Conservation (phyloP, 1,140 invertebrate genomes). For the Pseudobourletiella spinata region DNA sequence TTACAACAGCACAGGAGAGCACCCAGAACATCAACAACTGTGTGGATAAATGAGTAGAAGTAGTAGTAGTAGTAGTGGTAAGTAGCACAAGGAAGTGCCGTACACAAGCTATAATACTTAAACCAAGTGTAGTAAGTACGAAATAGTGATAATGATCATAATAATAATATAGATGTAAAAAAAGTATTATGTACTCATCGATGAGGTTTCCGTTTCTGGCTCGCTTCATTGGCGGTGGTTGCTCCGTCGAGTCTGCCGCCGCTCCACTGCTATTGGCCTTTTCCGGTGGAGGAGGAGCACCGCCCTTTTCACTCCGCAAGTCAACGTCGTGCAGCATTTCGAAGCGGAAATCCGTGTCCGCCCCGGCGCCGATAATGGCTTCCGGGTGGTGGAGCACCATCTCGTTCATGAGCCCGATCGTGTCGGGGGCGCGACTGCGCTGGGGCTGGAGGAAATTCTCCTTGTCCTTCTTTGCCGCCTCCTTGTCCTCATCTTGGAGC, state of each 20-base stretch:
- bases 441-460: neutral
- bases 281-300: neutral
- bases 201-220: constrained; percentile 11
- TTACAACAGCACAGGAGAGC: too few relatives aligned
- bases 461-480: neutral
- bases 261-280: neutral
- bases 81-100: too few relatives aligned
- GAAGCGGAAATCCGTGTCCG: constrained; percentile 28
- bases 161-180: constrained; percentile 1
- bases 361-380: neutral
- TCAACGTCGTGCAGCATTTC: constrained; percentile 20
- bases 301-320: constrained; percentile 8
- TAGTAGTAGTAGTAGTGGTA: too few relatives aligned
- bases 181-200: constrained; percentile 28
- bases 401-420: neutral
- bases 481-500: constrained; percentile 12
- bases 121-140: too few relatives aligned
- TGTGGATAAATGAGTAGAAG: too few relatives aligned
- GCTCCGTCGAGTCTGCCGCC: neutral
- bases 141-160: constrained; percentile 1
- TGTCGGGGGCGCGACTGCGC: neutral
- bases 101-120: too few relatives aligned
- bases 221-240: constrained; percentile 17
- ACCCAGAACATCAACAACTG: too few relatives aligned
- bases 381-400: neutral